phyloP scores from a whole-genome alignment of 2,113 vertebrate species.

The Eidolon helvum region DNA sequence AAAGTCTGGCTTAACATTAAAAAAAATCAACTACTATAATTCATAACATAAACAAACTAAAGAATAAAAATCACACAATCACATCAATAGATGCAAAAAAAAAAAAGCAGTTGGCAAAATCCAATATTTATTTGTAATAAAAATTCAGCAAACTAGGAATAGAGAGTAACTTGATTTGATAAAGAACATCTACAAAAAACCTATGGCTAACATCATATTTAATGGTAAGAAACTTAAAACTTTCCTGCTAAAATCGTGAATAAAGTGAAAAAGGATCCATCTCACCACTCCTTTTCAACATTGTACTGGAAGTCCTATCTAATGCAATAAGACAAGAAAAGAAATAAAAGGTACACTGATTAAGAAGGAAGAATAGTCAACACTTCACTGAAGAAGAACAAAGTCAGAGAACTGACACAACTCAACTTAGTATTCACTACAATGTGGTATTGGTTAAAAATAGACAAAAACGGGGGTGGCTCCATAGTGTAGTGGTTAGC shows the following conservation, averaged over 20 bases:
- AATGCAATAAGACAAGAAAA: neutral
- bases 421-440: neutral
- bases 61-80: neutral
- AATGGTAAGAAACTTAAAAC: neutral
- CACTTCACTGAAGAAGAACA: neutral
- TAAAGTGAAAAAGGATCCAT: neutral
- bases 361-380: neutral
- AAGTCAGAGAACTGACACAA: neutral
- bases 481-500: no score
- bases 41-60: neutral
- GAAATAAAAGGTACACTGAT: neutral
- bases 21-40: neutral
- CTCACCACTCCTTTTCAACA: neutral
- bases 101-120: neutral
- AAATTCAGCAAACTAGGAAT: neutral
- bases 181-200: neutral
- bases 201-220: neutral
- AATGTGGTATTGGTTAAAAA: neutral
- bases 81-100: neutral
- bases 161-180: neutral
- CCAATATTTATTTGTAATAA: neutral
- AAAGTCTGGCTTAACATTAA: neutral
- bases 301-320: neutral
- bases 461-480: neutral
- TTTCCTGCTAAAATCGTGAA: neutral